Evolutionary conservation across 2,113 vertebrate species (phyloP), one percentile per base, ranked within the genome.

Genomic region (Antennarius striatus): DNA sequence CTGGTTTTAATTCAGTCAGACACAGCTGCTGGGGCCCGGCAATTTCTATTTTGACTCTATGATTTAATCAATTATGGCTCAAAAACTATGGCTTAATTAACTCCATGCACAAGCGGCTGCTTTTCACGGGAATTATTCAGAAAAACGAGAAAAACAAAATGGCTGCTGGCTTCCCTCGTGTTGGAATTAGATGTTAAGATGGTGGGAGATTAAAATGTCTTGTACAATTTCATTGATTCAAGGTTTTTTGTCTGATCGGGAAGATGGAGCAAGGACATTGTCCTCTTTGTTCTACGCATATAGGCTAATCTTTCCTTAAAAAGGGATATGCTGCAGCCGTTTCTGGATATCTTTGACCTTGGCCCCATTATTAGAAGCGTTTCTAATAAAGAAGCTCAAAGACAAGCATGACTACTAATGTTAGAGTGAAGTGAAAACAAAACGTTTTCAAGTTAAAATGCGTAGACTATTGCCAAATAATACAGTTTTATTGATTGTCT

Each of bases 51-150:
- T 90, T 88, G 83, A 86, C 78, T 80, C 75, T 78, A 88, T 89
- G 88, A 89, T 90, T 89, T 88, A 89, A 90, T 92, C 88, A 90
- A 90, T 89, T 91, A 91, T 81, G 77, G 73, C 68, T 83, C 73
- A 78, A 84, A 91, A 90, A 90, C 90, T 83, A 89, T 80, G 79
- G 79, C 88, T 90, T 90, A 90, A 91, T 90, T 89, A 91, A 86
- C 89, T 88, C 76, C 81, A 82, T 85, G 86, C 81, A 87, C 84
- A 84, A 75, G 73, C 79, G 73, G 59, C 79, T 69, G 82, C 77
- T 77, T 87, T 87, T 74, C 73, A 79, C 62, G 46, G 79, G 64
- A 75, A 75, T 75, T 58, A 76, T 80, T 78, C 71, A 81, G 52
- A 51, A 85, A 71, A 75, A 80, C 45, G 63, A 64, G 39, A 43